phyloP scores from a whole-genome alignment of 2,113 vertebrate species.

The Chrysochloris asiatica region DNA sequence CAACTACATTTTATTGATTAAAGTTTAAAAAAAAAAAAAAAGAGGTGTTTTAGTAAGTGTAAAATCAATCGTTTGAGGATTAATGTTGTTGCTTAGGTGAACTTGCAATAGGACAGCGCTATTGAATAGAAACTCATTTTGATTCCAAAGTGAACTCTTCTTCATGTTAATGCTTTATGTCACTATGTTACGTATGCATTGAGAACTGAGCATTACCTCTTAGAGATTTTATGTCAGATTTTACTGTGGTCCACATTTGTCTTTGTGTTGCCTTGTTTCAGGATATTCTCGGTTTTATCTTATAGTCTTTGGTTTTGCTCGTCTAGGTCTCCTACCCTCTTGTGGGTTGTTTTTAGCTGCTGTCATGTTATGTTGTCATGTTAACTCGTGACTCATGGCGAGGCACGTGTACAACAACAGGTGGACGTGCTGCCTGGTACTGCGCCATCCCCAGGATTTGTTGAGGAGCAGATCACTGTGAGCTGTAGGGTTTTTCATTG shows the following conservation, averaged over 20 bases:
- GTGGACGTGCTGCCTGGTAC: background rate
- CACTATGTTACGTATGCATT: background rate
- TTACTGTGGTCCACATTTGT: background rate
- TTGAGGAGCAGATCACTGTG: background rate
- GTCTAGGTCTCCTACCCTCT: background rate
- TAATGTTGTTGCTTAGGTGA: background rate
- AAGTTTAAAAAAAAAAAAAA: conserved; percentile 16
- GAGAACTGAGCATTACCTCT: conserved; percentile 4
- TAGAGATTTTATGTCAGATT: conserved; percentile 17
- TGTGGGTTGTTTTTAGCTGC: background rate
- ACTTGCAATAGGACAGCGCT: conserved; percentile 32
- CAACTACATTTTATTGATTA: background rate
- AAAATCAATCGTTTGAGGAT: conserved; percentile 34
- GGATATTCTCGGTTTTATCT: background rate
- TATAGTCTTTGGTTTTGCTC: background rate
- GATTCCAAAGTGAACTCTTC: conserved; percentile 3
- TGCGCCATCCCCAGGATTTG: background rate
- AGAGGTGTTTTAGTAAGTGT: background rate
- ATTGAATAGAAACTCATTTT: conserved; percentile 44
- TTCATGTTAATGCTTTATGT: conserved; percentile 6
- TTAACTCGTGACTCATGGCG: background rate
- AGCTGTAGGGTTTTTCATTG: background rate
- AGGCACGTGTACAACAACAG: background rate
- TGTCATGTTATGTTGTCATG: no score
- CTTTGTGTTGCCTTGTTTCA: background rate